Conservation (phyloP, 2,797 vertebrate species). For the Todus mexicanus region DNA sequence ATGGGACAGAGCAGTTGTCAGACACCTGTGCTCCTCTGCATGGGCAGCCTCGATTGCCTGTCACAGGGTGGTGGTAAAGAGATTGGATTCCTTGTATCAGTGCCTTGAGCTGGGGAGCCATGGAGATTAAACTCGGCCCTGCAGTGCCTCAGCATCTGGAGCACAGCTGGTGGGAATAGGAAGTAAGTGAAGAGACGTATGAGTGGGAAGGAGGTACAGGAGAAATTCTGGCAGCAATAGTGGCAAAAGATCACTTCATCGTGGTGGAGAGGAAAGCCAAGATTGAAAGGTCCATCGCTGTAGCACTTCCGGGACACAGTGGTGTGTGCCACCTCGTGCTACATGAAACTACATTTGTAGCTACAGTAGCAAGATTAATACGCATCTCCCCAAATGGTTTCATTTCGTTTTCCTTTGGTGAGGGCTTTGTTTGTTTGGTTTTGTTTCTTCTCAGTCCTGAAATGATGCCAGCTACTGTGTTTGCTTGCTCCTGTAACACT, state of each 20-base stretch:
- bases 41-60: fast-evolving
- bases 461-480: constrained; percentile 45
- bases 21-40: fast-evolving
- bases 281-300: background rate
- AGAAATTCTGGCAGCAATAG: background rate
- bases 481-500: constrained; percentile 71
- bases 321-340: background rate
- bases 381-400: background rate
- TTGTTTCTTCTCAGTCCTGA: constrained; percentile 52
- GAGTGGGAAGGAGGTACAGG: background rate
- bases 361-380: background rate
- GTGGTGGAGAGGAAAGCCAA: background rate
- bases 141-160: background rate
- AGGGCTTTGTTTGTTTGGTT: constrained; percentile 53
- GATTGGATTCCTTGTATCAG: background rate
- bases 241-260: background rate
- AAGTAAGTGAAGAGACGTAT: background rate
- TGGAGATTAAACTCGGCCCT: background rate
- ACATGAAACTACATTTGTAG: background rate
- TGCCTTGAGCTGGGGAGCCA: background rate
- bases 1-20: background rate
- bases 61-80: background rate
- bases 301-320: background rate
- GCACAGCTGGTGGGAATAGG: background rate
- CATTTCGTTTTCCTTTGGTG: background rate